Conservation (phyloP, 2,113 vertebrate species). For the Silurus asotus region DNA sequence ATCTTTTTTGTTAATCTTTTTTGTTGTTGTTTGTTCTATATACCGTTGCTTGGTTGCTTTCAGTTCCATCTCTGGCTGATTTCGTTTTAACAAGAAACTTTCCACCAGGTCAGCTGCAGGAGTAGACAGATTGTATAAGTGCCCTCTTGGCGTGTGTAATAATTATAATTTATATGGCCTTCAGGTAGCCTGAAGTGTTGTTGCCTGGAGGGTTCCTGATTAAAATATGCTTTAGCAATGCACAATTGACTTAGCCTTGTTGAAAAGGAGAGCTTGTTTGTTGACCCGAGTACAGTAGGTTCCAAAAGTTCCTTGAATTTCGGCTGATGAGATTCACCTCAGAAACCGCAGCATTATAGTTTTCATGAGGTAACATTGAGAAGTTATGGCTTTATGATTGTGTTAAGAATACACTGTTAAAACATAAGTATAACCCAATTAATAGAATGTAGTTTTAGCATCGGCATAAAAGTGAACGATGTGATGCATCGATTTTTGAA, state of each 20-base stretch:
- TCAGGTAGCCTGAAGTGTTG: slow-evolving; percentile 12
- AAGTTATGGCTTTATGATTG: not conserved
- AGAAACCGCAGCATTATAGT: not conserved
- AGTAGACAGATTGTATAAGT: not conserved
- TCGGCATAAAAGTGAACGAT: no score
- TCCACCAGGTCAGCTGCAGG: slow-evolving; percentile 1
- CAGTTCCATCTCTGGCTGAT: not conserved
- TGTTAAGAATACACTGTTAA: not conserved
- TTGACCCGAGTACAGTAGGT: not conserved
- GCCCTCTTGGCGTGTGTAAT: not conserved
- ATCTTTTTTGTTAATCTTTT: not conserved
- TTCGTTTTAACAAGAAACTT: not conserved
- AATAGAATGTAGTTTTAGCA: not conserved
- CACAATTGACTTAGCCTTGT: not conserved
- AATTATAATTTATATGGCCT: not conserved
- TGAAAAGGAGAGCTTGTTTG: not conserved
- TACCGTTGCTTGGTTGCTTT: not conserved
- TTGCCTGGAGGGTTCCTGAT: slow-evolving; percentile 4
- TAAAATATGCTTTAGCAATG: slow-evolving; percentile 8
- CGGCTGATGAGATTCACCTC: not conserved
- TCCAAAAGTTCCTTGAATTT: not conserved
- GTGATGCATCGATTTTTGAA: no score
- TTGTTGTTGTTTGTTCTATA: not conserved
- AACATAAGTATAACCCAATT: not conserved
- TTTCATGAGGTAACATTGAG: not conserved